Base-by-base conservation (phyloP, 2,797 vertebrate genomes). In the Hoplostethus atlanticus region DNA sequence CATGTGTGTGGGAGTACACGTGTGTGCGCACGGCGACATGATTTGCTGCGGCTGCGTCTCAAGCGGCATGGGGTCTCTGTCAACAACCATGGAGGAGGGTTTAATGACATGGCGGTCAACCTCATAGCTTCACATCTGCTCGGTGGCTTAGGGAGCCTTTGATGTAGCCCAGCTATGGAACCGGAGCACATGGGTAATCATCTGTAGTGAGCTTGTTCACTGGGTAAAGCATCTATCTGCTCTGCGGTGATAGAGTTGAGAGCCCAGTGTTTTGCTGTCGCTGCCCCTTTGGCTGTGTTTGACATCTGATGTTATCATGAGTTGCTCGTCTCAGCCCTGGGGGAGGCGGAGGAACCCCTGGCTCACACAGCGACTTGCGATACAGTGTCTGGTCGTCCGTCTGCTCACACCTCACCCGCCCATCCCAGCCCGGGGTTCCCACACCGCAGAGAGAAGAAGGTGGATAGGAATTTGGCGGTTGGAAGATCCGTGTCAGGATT, bases 51-150 rank as follows among this genome's bases (percentile, higher is more conserved):
- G 74, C 56, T 73, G 46, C 74, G 80, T 80, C 82, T 85, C 67
- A 62, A 84, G 70, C 78, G 70, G 75, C 73, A 34, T 8, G 65
- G 65, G 60, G 68, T 73, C 65, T 79, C 80, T 79, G 81, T 89
- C 88, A 87, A 69, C 83, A 77, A 75, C 79, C 75, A 60, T 69
- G 46, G 68, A 86, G 73, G 84, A 79, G 59, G 71, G 80, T 85
- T 86, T 89, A 86, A 90, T 87, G 86, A 86, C 76, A 86, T 17
- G 16, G 84, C n/a, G 84, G 88, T 87, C 83, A 84, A 85, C 85
- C 87, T 87, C 85, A 84, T 57, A 52, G 76, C 84, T 63, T 77
- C 82, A 90, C 78, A 88, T 88, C 84, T 90, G 88, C 79, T 84
- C 36, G 55, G 66, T 76, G 79, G 80, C 78, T 85, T 76, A 46